Percentiles rank a stretch among this genome's conserved stretches.
Evolutionary conservation across 2,797 vertebrate species (phyloP).

Genomic region (Triplophysa yarkandensis): DNA sequence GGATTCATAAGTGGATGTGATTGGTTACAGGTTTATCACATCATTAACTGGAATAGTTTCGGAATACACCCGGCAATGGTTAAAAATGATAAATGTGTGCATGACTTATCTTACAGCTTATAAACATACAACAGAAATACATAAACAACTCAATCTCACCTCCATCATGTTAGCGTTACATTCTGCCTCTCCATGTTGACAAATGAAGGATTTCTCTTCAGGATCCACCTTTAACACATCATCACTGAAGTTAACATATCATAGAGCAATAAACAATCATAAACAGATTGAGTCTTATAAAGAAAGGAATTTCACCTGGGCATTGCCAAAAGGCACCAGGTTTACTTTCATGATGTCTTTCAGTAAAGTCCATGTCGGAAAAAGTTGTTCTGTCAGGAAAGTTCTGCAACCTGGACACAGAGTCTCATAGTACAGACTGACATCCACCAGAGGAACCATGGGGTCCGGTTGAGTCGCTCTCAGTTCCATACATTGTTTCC

Average conservation of each 20-base stretch:
- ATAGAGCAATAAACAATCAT: background rate
- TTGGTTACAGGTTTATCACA: too few species aligned
- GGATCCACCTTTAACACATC: constrained; percentile 72
- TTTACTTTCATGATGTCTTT: constrained; percentile 77
- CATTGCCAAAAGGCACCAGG: constrained; percentile 87
- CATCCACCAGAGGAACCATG: constrained; percentile 65
- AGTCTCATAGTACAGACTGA: constrained; percentile 87
- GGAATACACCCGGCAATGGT: too few species aligned
- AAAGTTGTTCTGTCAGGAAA: constrained; percentile 81
- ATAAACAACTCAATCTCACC: constrained; percentile 73
- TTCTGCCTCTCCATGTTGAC: constrained; percentile 84
- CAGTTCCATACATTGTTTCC: constrained; percentile 76
- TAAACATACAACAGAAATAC: too few species aligned
- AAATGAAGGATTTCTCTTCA: constrained; percentile 74
- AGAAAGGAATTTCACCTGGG: constrained; percentile 68
- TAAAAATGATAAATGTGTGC: too few species aligned
- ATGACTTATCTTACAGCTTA: too few species aligned
- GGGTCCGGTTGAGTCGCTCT: constrained; percentile 47
- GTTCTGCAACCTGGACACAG: constrained; percentile 79
- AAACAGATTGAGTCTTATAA: background rate
- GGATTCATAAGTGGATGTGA: too few species aligned
- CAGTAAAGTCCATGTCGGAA: constrained; percentile 85
- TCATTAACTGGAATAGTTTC: too few species aligned
- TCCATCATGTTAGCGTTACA: constrained; percentile 84
- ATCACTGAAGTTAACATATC: background rate